phyloP scores from a whole-genome alignment of 2,113 vertebrate genomes.

The Orthochromis malagaraziensis region DNA sequence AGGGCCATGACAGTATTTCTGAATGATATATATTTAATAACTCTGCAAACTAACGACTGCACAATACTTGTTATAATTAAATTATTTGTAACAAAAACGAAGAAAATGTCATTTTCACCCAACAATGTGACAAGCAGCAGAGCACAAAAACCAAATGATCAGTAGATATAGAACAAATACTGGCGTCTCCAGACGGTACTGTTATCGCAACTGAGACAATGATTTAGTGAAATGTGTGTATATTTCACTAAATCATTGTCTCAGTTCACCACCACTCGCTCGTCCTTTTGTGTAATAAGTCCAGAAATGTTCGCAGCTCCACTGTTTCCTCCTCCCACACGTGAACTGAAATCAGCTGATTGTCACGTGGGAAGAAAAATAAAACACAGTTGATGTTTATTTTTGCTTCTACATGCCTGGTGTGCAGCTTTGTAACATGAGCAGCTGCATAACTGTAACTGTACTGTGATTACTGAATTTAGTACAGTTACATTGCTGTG shows the following conservation, averaged over 20 bases:
- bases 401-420: neutral
- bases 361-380: too few species aligned
- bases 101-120: neutral
- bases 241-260: neutral
- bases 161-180: neutral
- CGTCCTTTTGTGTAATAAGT: neutral
- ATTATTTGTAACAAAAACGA: neutral
- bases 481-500: neutral
- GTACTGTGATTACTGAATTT: neutral
- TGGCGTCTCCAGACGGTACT: accelerated
- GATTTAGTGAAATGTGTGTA: neutral
- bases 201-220: neutral
- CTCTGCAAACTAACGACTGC: neutral
- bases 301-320: neutral
- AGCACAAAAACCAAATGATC: neutral
- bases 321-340: neutral
- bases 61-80: neutral
- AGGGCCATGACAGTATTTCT: accelerated
- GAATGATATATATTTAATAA: neutral
- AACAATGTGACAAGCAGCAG: neutral
- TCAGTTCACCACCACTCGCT: neutral
- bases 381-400: neutral
- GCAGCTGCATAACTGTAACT: neutral
- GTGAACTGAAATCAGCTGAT: neutral
- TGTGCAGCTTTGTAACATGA: neutral